These are phyloP conservation scores for Cyanoramphus novaezelandiae DNA, from an alignment of 2,113 vertebrate species.

Conservation along the genomic window DNA sequence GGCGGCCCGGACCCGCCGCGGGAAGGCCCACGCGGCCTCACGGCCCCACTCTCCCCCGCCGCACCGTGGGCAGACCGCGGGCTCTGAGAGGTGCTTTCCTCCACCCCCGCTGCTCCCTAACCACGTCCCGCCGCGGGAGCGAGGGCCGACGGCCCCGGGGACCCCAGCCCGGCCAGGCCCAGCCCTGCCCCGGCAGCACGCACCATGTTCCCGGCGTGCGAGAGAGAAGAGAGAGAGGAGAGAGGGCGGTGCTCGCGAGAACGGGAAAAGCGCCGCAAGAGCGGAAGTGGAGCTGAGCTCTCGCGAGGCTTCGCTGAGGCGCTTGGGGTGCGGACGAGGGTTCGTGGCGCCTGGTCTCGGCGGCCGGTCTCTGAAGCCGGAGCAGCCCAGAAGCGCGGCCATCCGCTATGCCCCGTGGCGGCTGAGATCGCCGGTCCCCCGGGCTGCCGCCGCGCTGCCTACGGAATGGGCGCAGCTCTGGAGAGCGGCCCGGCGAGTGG, in stretches of 20 bases:
- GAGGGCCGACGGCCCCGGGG: accelerated
- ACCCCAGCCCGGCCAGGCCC: no score
- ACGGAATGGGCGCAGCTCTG: accelerated
- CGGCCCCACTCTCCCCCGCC: background rate
- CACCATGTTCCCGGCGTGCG: slow-evolving; percentile 28
- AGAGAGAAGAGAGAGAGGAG: background rate
- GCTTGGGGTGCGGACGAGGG: accelerated
- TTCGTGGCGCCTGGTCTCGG: background rate
- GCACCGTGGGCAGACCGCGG: no score
- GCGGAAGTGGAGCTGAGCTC: accelerated
- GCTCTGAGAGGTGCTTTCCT: background rate
- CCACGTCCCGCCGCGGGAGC: accelerated
- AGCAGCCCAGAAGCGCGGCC: accelerated
- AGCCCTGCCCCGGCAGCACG: background rate
- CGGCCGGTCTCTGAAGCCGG: accelerated
- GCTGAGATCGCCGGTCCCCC: background rate
- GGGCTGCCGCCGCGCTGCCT: background rate
- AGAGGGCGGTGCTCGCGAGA: background rate
- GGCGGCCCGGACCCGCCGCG: background rate
- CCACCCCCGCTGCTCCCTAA: no score
- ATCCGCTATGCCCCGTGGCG: background rate
- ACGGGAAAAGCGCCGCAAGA: accelerated
- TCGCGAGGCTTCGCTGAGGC: background rate
- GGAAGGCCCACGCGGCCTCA: background rate
- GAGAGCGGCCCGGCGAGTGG: background rate